Percentiles rank a stretch among this genome's conserved stretches.
Evolutionary conservation across 2,797 vertebrate species (phyloP).

Genomic region (Lepilemur ruficaudatus): DNA sequence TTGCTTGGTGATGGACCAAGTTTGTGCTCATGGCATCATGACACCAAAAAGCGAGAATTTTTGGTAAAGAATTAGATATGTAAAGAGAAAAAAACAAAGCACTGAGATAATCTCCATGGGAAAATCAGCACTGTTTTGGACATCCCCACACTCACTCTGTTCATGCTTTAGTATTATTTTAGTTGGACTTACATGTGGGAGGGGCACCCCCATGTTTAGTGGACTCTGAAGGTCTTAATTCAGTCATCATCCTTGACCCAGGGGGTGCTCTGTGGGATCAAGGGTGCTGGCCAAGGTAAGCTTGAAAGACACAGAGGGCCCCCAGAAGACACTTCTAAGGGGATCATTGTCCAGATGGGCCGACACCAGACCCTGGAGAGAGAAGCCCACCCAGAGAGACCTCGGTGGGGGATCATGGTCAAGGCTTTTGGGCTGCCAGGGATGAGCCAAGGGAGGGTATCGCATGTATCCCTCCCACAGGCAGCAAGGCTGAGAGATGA

Average conservation of each 20-base stretch:
- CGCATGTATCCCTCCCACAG: rapidly evolving
- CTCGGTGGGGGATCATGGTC: not conserved
- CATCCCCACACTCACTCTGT: not conserved
- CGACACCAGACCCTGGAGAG: not conserved
- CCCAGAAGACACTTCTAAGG: not conserved
- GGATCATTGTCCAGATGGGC: not conserved
- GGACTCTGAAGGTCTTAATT: not conserved
- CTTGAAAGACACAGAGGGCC: not conserved
- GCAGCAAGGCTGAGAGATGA: not conserved
- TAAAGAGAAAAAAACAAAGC: not conserved
- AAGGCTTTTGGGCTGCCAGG: not conserved
- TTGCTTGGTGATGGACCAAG: rapidly evolving
- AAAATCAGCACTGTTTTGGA: not conserved
- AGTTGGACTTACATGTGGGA: not conserved
- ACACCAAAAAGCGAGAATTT: not conserved
- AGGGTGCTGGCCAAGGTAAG: not conserved
- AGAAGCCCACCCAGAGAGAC: not conserved
- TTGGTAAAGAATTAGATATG: not conserved
- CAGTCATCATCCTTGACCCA: not conserved
- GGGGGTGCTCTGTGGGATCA: not conserved
- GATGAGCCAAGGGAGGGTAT: not conserved
- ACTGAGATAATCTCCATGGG: too few species aligned
- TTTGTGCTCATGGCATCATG: rapidly evolving
- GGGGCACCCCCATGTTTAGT: too few species aligned
- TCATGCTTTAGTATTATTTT: not conserved